A percentile compares a stretch with the other conserved stretches of the same genome.
These are phyloP conservation scores for Cataglyphis albicans DNA, from an alignment of 2,888 invertebrate genomes.

Conservation along the genomic window DNA sequence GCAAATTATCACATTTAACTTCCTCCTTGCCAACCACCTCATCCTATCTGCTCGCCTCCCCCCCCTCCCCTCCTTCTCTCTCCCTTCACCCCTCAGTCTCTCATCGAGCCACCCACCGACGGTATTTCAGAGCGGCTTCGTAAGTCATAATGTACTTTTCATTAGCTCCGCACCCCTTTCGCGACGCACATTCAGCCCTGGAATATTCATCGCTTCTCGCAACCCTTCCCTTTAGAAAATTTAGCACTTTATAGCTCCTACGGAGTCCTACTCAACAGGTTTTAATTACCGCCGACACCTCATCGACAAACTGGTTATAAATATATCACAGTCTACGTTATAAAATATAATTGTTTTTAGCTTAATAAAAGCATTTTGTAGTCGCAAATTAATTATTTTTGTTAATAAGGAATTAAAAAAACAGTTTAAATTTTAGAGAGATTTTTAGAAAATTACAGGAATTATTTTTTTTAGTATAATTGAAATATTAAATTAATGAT, in stretches of 20 bases:
- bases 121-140: constrained; percentile 64
- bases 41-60: constrained; percentile 9
- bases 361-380: too few species aligned
- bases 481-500: not conserved
- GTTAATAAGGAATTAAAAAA: not conserved
- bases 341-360: constrained; percentile 6
- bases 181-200: constrained; percentile 77
- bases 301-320: constrained; percentile 34
- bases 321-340: not conserved
- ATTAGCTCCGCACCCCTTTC: constrained; percentile 82
- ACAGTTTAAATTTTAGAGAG: not conserved
- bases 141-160: constrained; percentile 84
- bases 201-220: constrained; percentile 83
- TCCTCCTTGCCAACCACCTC: constrained; percentile 66
- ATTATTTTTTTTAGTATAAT: not conserved
- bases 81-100: constrained; percentile 52
- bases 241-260: constrained; percentile 68
- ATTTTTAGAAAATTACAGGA: not conserved
- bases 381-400: not conserved
- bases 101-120: constrained; percentile 64
- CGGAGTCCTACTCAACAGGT: constrained; percentile 82
- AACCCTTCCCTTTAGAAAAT: constrained; percentile 79
- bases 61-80: accelerated
- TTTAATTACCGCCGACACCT: constrained; percentile 79
- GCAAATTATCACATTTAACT: constrained; percentile 85